Evolutionary conservation across 2,888 invertebrate genomes (phyloP), one percentile per base, ranked within the genome.

Genomic region (Gibbula magus): DNA sequence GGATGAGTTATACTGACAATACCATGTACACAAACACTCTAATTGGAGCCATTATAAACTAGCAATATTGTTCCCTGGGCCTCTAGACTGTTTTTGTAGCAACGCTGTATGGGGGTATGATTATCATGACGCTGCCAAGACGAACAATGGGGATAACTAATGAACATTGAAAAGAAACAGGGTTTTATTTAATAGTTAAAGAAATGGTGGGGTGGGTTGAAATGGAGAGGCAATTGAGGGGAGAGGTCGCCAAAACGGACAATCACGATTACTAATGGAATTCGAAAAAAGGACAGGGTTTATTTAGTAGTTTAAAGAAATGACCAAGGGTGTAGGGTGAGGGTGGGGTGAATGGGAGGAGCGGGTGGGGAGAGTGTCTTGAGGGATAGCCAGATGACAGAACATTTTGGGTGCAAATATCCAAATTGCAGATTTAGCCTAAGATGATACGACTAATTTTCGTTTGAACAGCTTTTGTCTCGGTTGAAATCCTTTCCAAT

Each of bases 1-100:
- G 61, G 61, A 61, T 61, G 61, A 61, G 29, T 29, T 61, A 20
- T 4, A 0, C 70, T 70, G 70, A 70, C 70, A 70, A 20, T 20
- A 35, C 20, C 35, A 18, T 70, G 70, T 70, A 70, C 32, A 70
- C 70, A 70, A 70, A 70, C 70, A 70, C 70, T 70, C 70, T 70
- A 70, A 70, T 70, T 70, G 70, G 32, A 10, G 70, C 70, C 39
- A 70, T 70, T 70, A 70, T 70, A 70, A 70, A 70, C 70, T 70
- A 70, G 29, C 70, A 32, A 70, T 70, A 70, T 70, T 70, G 70
- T 70, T 35, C 35, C 70, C 32, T 16, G n/a, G 32, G 39, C 70
- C 39, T 70, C 70, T 70, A 20, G 32, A 35, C 29, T 70, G 70
- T 70, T 70, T 29, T 35, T 70, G 70, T 70, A 70, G 70, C 70